These are phyloP conservation scores for Micrastur ruficollis DNA, from an alignment of 2,797 vertebrate genomes.

Conservation along the genomic window DNA sequence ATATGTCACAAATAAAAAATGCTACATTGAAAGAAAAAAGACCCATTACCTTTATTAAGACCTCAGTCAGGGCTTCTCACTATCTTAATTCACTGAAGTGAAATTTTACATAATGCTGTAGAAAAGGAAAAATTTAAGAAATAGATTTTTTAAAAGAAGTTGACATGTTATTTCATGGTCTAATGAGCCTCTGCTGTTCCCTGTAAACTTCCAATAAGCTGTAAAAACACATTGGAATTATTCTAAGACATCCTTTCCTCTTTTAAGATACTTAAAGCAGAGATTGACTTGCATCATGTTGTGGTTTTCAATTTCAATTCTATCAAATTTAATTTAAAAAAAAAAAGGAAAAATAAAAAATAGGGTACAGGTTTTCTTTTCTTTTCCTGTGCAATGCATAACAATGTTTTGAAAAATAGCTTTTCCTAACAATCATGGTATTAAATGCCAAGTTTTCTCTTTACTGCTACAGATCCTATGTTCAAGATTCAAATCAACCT, in stretches of 20 bases:
- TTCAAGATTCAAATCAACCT: background rate
- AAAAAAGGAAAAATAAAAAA: background rate
- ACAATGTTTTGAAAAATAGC: background rate
- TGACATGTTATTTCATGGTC: background rate
- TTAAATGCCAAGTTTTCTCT: background rate
- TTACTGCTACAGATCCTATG: background rate
- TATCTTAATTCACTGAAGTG: background rate
- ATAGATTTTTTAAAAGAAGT: background rate
- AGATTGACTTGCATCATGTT: background rate
- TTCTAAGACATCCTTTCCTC: background rate
- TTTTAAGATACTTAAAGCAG: background rate
- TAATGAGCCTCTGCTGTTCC: background rate
- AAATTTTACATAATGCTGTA: background rate
- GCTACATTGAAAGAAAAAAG: background rate
- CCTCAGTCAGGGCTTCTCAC: background rate
- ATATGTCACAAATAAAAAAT: background rate
- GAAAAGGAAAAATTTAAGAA: background rate
- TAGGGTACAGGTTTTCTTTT: background rate
- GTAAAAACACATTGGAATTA: background rate
- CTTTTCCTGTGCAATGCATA: background rate
- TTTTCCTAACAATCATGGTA: background rate
- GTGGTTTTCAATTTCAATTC: background rate
- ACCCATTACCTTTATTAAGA: background rate
- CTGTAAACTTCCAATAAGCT: background rate
- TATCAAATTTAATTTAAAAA: background rate